phyloP scores from a whole-genome alignment of 2,888 invertebrate species.

The Eupithecia centaureata region DNA sequence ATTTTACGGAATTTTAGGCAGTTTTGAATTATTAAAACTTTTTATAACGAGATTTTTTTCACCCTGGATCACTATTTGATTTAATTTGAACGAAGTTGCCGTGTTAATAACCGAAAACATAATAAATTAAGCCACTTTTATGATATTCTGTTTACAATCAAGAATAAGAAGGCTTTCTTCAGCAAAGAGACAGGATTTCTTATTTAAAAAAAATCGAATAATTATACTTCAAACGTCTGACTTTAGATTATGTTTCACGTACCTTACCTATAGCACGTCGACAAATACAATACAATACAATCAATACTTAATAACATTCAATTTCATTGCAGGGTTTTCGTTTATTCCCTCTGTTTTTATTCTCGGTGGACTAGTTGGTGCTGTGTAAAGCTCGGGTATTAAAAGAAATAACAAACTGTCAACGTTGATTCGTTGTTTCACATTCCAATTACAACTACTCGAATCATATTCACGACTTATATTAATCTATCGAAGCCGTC shows the following conservation, averaged over 20 bases:
- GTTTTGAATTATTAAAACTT: conserved; percentile 15
- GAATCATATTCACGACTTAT: conserved; percentile 16
- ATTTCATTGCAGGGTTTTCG: not conserved
- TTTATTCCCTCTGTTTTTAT: not conserved
- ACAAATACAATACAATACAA: too few relatives aligned
- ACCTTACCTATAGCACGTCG: too few relatives aligned
- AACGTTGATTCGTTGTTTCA: not conserved
- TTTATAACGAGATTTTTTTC: conserved; percentile 23
- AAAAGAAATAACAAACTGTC: not conserved
- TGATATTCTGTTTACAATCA: too few relatives aligned
- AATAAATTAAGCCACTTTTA: too few relatives aligned
- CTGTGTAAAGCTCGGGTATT: too few relatives aligned
- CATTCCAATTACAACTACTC: conserved; percentile 15
- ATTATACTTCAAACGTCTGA: too few relatives aligned
- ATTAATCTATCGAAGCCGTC: conserved; percentile 26
- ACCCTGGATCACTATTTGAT: not conserved
- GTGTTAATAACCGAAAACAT: not conserved
- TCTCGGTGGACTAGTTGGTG: not conserved
- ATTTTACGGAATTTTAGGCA: conserved; percentile 13
- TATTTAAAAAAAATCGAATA: too few relatives aligned
- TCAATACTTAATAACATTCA: too few relatives aligned
- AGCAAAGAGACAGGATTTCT: too few relatives aligned
- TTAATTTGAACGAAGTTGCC: not conserved
- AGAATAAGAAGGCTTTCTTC: too few relatives aligned
- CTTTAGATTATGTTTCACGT: too few relatives aligned